Evolutionary conservation across 1,140 invertebrate species (phyloP), one percentile per base, ranked within the genome.

Genomic region (Pinna nobilis): DNA sequence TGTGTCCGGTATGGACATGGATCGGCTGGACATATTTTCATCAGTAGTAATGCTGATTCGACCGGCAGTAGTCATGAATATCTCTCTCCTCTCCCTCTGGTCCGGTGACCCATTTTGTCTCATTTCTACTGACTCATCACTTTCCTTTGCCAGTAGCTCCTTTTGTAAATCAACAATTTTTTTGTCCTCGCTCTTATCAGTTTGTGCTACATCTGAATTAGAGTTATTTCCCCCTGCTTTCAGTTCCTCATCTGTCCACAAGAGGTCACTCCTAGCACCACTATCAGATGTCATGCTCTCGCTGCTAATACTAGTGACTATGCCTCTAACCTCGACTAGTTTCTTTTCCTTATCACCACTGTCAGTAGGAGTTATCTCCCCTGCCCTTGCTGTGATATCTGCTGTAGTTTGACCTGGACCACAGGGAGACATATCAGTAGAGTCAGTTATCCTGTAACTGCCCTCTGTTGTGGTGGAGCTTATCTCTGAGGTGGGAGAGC

Each of bases 61-160:
- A 1, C 82, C 84, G 25, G 77, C 80, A 15, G 78, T 74, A 9
- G 81, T 83, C 28, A 73, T 73, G 44, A 76, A 84, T n/a, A 84
- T 71, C 63, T 85, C 84, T 35, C 78, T 81, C 47, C 59, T 66
- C 39, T 55, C 61, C 30, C 15, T 18, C n/a, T 32, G 37, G 30
- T 25, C 59, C 23, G 20, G 13, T 63, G 39, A 23, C 7, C 11
- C 25, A 20, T 63, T n/a, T n/a, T 11, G 39, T 44, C n/a, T 35
- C 3, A n/a, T 20, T 20, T 30, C 28, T n/a, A 60, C 57, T 35
- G 25, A 30, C 37, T 63, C 20, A 23, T 44, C n/a, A 3, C 2
- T 23, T 11, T 44, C 37, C 18, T 39, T 5, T 15, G 28, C 39
- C 5, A 63, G 20, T 20, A 30, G 39, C 5, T 63, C 59, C 0